Conservation (phyloP, 2,113 vertebrate species). For the Elachura formosa region DNA sequence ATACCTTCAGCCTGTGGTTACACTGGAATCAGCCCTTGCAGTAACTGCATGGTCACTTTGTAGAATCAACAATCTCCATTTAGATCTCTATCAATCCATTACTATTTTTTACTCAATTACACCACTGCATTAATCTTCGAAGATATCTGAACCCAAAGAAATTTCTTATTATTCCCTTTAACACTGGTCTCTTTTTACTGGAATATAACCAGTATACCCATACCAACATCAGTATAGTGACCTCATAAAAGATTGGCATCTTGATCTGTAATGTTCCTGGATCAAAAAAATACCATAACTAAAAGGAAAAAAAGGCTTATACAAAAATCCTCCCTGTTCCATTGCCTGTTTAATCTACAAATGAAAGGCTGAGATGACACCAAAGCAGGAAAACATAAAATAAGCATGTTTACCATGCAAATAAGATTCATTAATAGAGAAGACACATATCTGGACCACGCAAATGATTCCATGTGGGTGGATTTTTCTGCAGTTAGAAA, state of each 20-base stretch:
- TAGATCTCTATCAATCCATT: background rate
- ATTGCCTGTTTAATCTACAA: background rate
- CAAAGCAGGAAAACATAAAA: conserved; percentile 7
- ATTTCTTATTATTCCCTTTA: background rate
- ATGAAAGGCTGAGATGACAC: conserved; percentile 13
- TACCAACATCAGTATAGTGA: background rate
- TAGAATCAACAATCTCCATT: background rate
- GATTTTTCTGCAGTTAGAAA: background rate
- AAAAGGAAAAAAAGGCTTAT: background rate
- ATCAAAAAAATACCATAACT: background rate
- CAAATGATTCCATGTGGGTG: background rate
- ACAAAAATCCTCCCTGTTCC: background rate
- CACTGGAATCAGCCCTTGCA: background rate
- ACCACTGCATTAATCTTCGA: background rate
- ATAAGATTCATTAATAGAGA: conserved; percentile 9
- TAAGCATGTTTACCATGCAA: conserved; percentile 14
- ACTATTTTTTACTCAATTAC: background rate
- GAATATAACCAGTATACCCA: no score
- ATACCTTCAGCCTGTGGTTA: background rate
- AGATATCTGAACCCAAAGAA: background rate
- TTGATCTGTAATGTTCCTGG: background rate
- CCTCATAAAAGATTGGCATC: background rate
- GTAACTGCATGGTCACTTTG: background rate
- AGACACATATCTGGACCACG: background rate
- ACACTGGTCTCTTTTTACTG: background rate